Conservation (phyloP, 2,113 vertebrate species). For the Apus apus region DNA sequence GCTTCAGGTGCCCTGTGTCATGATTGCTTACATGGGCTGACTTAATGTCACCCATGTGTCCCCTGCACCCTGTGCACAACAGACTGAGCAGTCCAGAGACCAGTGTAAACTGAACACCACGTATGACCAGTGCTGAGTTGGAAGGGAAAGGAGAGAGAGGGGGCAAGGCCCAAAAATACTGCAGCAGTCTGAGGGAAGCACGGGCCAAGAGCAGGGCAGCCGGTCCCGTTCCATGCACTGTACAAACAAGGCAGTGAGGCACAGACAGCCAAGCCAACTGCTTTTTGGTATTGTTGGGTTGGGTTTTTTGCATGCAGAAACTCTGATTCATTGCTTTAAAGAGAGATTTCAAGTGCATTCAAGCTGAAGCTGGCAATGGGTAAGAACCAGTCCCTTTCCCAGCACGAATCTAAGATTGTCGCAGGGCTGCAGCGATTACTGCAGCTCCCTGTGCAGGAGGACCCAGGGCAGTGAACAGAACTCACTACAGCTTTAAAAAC, state of each 20-base stretch:
- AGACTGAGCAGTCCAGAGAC: background rate
- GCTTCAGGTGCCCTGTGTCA: background rate
- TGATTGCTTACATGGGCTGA: fast-evolving
- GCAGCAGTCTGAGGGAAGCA: background rate
- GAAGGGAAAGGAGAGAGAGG: background rate
- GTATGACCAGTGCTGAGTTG: background rate
- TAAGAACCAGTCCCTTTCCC: background rate
- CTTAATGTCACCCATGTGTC: fast-evolving
- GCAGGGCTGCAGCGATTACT: background rate
- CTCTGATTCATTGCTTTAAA: background rate
- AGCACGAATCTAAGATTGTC: background rate
- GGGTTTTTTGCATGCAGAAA: background rate
- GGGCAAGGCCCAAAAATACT: background rate
- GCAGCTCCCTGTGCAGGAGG: fast-evolving
- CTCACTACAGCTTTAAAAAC: background rate
- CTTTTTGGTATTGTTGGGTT: background rate
- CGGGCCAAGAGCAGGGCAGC: background rate
- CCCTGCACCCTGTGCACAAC: background rate
- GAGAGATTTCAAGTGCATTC: background rate
- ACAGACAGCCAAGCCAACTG: background rate
- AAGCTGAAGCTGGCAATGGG: background rate
- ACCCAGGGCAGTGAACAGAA: background rate
- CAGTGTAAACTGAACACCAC: background rate
- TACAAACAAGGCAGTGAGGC: fast-evolving
- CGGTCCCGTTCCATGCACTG: fast-evolving